Conservation (phyloP, 2,113 vertebrate species). For the Esox niger region DNA sequence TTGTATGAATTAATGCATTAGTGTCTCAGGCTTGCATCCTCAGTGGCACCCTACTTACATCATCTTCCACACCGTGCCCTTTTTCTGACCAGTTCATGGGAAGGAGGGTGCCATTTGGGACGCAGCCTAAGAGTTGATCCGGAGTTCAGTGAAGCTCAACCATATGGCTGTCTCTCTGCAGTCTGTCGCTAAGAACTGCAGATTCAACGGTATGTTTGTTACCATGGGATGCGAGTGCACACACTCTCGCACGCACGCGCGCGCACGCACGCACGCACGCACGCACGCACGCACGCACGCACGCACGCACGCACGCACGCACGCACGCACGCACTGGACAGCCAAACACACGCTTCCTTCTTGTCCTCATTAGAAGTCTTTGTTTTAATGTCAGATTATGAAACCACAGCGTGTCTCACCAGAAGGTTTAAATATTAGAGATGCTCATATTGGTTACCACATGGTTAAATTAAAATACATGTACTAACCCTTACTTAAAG, state of each 20-base stretch:
- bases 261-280: too few relatives aligned
- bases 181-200: conserved; percentile 4
- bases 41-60: too few relatives aligned
- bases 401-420: neutral
- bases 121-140: conserved; percentile 7
- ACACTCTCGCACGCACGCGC: too few relatives aligned
- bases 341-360: too few relatives aligned
- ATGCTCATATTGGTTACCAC: neutral
- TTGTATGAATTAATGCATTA: conserved; percentile 8
- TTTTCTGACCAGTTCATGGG: too few relatives aligned
- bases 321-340: too few relatives aligned
- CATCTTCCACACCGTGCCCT: too few relatives aligned
- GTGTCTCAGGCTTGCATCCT: neutral
- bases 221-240: neutral
- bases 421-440: neutral
- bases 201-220: neutral
- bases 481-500: too few relatives aligned
- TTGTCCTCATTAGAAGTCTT: neutral
- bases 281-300: too few relatives aligned
- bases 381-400: neutral
- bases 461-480: neutral
- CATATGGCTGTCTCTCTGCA: conserved; percentile 20
- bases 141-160: neutral
- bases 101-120: too few relatives aligned
- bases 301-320: too few relatives aligned